Percentiles rank a stretch among this genome's conserved stretches.
These are phyloP conservation scores for Zaprionus ornatus DNA, from an alignment of 1,140 invertebrate genomes.

Conservation along the genomic window DNA sequence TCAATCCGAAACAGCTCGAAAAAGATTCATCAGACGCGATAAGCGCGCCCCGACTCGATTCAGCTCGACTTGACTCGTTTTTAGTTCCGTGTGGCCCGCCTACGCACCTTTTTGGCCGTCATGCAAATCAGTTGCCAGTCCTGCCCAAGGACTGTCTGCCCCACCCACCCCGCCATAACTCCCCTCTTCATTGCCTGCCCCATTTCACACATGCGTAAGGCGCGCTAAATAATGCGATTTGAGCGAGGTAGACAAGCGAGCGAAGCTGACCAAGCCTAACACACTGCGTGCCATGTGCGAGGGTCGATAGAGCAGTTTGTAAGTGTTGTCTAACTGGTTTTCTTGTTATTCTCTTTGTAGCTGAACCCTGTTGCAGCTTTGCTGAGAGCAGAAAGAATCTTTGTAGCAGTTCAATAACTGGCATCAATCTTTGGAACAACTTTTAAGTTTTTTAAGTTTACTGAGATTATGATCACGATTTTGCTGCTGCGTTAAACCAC, in stretches of 20 bases:
- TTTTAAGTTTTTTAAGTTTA: too few relatives aligned
- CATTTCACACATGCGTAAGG: slow-evolving; percentile 56
- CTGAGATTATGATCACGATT: too few relatives aligned
- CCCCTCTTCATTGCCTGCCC: slow-evolving; percentile 1
- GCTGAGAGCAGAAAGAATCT: too few relatives aligned
- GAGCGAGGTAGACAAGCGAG: slow-evolving; percentile 27
- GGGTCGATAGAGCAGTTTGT: slow-evolving; percentile 6
- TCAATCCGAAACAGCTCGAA: slow-evolving; percentile 61
- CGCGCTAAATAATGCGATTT: slow-evolving; percentile 53
- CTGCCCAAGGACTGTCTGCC: slow-evolving; percentile 24
- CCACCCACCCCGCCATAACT: neutral
- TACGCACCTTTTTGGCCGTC: slow-evolving; percentile 73
- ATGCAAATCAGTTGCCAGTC: slow-evolving; percentile 74
- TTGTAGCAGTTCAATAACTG: too few relatives aligned
- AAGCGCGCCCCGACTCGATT: slow-evolving; percentile 34
- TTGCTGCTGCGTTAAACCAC: too few relatives aligned
- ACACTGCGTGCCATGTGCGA: slow-evolving; percentile 20
- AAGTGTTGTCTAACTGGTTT: too few relatives aligned
- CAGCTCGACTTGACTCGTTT: neutral
- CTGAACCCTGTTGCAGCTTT: too few relatives aligned
- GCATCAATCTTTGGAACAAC: too few relatives aligned
- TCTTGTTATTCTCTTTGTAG: too few relatives aligned
- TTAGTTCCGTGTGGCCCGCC: slow-evolving; percentile 52
- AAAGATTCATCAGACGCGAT: slow-evolving; percentile 62
- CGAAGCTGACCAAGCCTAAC: slow-evolving; percentile 8